Evolutionary conservation across 2,888 invertebrate species (phyloP), one percentile per base, ranked within the genome.

Genomic region (Cremastinae sp.): DNA sequence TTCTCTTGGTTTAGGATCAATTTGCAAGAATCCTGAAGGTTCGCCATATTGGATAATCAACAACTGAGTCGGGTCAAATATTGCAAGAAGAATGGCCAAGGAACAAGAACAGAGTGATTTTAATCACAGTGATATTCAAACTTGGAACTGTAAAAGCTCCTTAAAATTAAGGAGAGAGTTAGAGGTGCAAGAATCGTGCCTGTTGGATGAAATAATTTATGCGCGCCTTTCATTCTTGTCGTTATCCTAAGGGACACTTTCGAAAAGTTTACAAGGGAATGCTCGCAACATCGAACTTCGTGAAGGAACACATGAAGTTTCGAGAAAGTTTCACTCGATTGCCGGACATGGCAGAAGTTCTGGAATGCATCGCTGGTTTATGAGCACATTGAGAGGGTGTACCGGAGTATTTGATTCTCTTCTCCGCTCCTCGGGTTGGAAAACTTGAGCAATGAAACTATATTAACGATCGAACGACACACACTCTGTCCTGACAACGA

Each of bases 281-380:
- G 43, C 56, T 49, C 56, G 7, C 43, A 58, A 69, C 45, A 28
- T 34, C 59, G 36, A 65, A 70, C 64, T 75, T 75, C 43, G 49
- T n/a, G n/a, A 58, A 70, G 45, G n/a, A 38, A 70, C 51, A 54
- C 47, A 58, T 28, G 53, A 73, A 66, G 65, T 73, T 73, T 61
- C 68, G n/a, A 28, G 45, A 20, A 8, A 47, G 16, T 14, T 51
- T 53, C 22, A 36, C 53, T 34, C 28, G 18, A 12, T 43, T 16
- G 34, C 51, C 12, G 53, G 53, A 66, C 65, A 58, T 66, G 18
- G 56, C 20, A 28, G 10, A 22, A 59, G 49, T 36, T 59, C 36
- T 54, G 45, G 28, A 36, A 51, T 28, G 28, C 73, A 58, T 73
- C 20, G 51, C 65, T 51, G 51, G 28, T 14, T 65, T 65, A 36